Base-by-base conservation (phyloP, 2,888 invertebrate genomes). In the Eustalomyia histrio region DNA sequence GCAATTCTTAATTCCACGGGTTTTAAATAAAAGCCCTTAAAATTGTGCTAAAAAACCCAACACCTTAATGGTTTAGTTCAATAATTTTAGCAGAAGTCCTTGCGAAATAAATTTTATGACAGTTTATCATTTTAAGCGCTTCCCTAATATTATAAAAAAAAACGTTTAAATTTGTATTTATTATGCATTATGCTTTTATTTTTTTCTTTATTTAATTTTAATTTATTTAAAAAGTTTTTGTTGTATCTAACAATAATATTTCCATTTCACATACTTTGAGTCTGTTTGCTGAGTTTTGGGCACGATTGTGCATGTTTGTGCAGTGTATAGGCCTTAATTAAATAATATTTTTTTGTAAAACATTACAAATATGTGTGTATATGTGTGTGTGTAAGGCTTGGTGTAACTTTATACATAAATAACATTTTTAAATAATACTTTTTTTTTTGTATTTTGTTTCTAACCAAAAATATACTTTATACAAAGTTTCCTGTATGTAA, bases 341-440 rank as follows among this genome's bases (percentile, higher is more conserved):
- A 55, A 73, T 63, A 72, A 18, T 53, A 24, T 58, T 47, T 35
- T 16, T 35, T 63, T 14, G 57, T 58, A 21, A 76, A 60, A 16
- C 10, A 2, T 57, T 21, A 18, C 60, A 35, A 43, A 29, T 47
- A 12, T 58, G 29, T 71, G 39, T 24, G 61, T 67, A 9, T 74
- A n/a, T n/a, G n/a, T n/a, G n/a, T 58, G 29, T 71, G 39, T 24
- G 61, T 67, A 9, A 69, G 79, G 17, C 29, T 29, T 29, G 63
- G 39, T 52, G 60, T 63, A 80, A 80, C 80, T 80, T 80, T 80
- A 67, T 67, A 76, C 80, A 76, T 80, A 80, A 80, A 80, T 80
- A 72, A 80, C 72, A 80, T 71, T 71, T 80, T 80, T 75, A 75
- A 75, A 68, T 68, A 14, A 50, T 16, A 43, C 33, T 68, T 39